These are phyloP conservation scores for Linnaemya vulpina DNA, from an alignment of 2,888 invertebrate genomes.

Conservation along the genomic window DNA sequence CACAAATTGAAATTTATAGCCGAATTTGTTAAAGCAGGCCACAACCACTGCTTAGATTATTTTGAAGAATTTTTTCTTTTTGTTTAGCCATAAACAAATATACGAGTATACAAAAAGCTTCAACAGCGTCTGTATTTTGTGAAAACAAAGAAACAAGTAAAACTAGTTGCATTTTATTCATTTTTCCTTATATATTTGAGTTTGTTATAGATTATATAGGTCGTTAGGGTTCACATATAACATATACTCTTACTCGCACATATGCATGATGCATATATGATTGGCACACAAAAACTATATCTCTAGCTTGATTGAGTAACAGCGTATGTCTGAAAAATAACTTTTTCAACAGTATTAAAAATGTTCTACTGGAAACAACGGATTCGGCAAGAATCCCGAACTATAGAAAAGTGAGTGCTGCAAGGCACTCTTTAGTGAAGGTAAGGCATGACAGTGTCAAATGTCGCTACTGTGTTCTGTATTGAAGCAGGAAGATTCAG, in stretches of 20 bases:
- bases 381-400: not conserved
- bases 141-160: slow-evolving; percentile 54
- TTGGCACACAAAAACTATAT: slow-evolving; percentile 3
- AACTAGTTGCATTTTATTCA: slow-evolving; percentile 58
- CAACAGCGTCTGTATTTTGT: slow-evolving; percentile 21
- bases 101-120: slow-evolving; percentile 16
- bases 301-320: not conserved
- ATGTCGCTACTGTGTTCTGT: too few species aligned
- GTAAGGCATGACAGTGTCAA: too few species aligned
- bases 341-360: not conserved
- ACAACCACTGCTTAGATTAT: slow-evolving; percentile 69
- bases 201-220: slow-evolving; percentile 61
- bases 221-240: slow-evolving; percentile 62
- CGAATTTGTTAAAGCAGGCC: slow-evolving; percentile 76
- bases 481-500: too few species aligned
- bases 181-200: slow-evolving; percentile 7
- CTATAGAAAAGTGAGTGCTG: too few species aligned
- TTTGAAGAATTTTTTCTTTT: slow-evolving; percentile 67
- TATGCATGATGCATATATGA: slow-evolving; percentile 19
- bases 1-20: slow-evolving; percentile 82
- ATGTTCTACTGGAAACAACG: not conserved
- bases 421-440: too few species aligned
- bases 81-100: slow-evolving; percentile 34
- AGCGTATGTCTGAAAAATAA: not conserved
- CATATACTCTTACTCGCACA: not conserved